Percentiles rank a stretch among this genome's conserved stretches.
phyloP scores from a whole-genome alignment of 1,140 invertebrate genomes.

The Nephotettix cincticeps region DNA sequence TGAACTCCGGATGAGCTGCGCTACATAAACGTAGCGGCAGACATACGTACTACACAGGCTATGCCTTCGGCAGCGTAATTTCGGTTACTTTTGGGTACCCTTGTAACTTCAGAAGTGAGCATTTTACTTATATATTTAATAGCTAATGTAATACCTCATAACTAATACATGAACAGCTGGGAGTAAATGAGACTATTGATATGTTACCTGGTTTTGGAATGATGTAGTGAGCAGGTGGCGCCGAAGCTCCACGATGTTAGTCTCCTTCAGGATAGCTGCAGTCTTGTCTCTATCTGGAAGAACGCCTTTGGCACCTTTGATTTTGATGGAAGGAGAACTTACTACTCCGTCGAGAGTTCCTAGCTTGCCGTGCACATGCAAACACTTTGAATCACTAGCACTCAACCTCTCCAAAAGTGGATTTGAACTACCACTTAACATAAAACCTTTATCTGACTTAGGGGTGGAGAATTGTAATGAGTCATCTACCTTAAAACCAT shows the following conservation, averaged over 20 bases:
- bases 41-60: no score
- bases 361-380: conserved; percentile 20
- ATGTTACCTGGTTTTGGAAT: conserved; percentile 77
- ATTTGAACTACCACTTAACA: neutral
- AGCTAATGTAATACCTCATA: no score
- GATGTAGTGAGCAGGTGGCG: conserved; percentile 78
- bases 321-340: conserved; percentile 36
- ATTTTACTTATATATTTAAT: no score
- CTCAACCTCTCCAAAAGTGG: neutral
- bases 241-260: conserved; percentile 76
- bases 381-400: conserved; percentile 18
- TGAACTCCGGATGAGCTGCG: no score
- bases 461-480: conserved; percentile 24
- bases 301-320: conserved; percentile 36
- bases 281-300: conserved; percentile 60
- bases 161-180: no score
- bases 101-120: no score
- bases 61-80: no score
- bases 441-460: conserved; percentile 11
- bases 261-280: conserved; percentile 76
- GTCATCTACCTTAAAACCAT: conserved; percentile 14
- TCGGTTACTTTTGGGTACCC: no score
- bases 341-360: conserved; percentile 42
- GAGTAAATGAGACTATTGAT: no score
- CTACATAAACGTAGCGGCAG: no score